Conservation (phyloP, 2,113 vertebrate genomes). For the Nothocercus julius region DNA sequence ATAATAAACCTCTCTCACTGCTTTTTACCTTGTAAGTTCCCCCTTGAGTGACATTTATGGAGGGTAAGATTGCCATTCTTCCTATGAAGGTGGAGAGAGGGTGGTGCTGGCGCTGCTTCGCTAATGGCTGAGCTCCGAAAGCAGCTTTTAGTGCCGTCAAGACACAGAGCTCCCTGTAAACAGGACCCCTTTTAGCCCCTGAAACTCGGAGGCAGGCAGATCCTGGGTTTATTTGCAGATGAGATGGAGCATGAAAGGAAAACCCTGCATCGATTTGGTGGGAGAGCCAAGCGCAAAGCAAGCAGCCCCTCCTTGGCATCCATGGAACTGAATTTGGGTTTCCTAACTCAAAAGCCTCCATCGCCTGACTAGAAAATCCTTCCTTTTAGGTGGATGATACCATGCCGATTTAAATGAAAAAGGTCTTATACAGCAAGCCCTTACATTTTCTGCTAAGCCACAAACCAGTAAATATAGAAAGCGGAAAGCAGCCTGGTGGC, state of each 20-base stretch:
- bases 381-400: neutral
- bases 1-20: neutral
- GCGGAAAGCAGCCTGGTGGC: neutral
- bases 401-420: neutral
- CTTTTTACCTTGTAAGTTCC: slow-evolving; percentile 7
- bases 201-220: neutral
- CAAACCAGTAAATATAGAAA: neutral
- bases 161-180: neutral
- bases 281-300: neutral
- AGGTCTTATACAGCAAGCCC: neutral
- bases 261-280: neutral
- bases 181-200: neutral
- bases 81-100: neutral
- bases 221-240: neutral
- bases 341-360: neutral
- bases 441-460: neutral
- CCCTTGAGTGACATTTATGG: neutral
- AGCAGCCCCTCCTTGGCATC: neutral
- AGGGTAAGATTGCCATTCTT: neutral
- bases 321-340: neutral
- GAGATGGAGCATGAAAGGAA: neutral
- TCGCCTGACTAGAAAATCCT: neutral
- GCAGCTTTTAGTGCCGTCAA: neutral
- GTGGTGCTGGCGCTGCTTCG: neutral
- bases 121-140: neutral